Evolutionary conservation across 2,888 invertebrate species (phyloP).

Genomic region (Aphodius sticticus): DNA sequence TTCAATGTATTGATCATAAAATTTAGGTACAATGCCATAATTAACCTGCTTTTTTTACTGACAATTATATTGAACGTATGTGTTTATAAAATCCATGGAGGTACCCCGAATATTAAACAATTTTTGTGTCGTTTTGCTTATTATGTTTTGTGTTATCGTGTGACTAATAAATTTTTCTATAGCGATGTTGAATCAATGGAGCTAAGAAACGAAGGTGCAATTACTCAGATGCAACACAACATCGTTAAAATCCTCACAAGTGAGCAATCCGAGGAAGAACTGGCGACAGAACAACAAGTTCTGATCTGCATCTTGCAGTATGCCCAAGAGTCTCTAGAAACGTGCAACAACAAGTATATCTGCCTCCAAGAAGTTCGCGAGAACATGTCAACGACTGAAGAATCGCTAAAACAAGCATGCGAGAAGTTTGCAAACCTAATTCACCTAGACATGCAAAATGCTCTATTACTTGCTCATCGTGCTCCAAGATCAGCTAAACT

Average conservation of each 20-base stretch:
- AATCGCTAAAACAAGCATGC: background rate
- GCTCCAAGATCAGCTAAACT: background rate
- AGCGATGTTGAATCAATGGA: background rate
- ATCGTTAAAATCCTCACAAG: background rate
- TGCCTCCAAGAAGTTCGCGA: background rate
- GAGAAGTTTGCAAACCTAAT: background rate
- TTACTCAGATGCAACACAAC: background rate
- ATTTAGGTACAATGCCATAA: too few species aligned
- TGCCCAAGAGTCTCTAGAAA: background rate
- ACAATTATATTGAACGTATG: background rate
- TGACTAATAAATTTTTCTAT: background rate
- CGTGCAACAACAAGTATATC: background rate
- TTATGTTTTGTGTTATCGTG: background rate
- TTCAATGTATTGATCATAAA: too few species aligned
- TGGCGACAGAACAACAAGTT: background rate
- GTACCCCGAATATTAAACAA: background rate
- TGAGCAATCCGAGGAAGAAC: background rate
- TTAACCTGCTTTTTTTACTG: too few species aligned
- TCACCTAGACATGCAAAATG: background rate
- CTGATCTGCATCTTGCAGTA: background rate
- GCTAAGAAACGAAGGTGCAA: background rate
- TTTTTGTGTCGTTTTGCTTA: background rate
- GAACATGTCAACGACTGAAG: background rate
- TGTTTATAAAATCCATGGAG: background rate
- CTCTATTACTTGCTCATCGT: background rate